A percentile compares a stretch with the other conserved stretches of the same genome.
Conservation (phyloP, 1,140 invertebrate species). For the Drosophila ercepeae region DNA sequence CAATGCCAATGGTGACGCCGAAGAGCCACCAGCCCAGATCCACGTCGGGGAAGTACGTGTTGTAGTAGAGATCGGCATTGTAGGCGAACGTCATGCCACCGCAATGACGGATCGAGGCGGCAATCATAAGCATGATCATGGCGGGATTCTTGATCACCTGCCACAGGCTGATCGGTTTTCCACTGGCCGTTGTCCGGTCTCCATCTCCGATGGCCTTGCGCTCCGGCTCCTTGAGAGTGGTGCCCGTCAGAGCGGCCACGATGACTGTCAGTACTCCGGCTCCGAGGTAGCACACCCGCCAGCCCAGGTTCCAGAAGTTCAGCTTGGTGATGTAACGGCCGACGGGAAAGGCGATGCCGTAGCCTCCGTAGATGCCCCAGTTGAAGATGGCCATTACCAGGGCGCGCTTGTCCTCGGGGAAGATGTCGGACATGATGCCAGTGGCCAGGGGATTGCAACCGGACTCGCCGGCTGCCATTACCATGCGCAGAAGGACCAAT, state of each 20-base stretch:
- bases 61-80: constrained; percentile 94
- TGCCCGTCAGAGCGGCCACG: constrained; percentile 89
- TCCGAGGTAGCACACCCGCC: constrained; percentile 94
- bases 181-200: constrained; percentile 74
- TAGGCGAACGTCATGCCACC: constrained; percentile 95
- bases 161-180: constrained; percentile 87
- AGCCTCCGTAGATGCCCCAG: constrained; percentile 98
- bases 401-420: constrained; percentile 91
- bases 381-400: constrained; percentile 97
- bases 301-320: constrained; percentile 92
- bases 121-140: constrained; percentile 91
- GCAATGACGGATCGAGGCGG: constrained; percentile 95
- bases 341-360: constrained; percentile 95
- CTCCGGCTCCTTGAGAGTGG: constrained; percentile 91
- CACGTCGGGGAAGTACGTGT: constrained; percentile 93
- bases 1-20: constrained; percentile 93
- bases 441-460: constrained; percentile 95
- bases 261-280: constrained; percentile 92
- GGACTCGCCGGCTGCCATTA: constrained; percentile 94
- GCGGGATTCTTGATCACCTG: constrained; percentile 90
- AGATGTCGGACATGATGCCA: constrained; percentile 92
- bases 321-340: constrained; percentile 93
- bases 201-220: constrained; percentile 90
- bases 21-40: constrained; percentile 95
- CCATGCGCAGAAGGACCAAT: constrained; percentile 92